Evolutionary conservation across 1,140 invertebrate species (phyloP).

Genomic region (Polyergus mexicanus): DNA sequence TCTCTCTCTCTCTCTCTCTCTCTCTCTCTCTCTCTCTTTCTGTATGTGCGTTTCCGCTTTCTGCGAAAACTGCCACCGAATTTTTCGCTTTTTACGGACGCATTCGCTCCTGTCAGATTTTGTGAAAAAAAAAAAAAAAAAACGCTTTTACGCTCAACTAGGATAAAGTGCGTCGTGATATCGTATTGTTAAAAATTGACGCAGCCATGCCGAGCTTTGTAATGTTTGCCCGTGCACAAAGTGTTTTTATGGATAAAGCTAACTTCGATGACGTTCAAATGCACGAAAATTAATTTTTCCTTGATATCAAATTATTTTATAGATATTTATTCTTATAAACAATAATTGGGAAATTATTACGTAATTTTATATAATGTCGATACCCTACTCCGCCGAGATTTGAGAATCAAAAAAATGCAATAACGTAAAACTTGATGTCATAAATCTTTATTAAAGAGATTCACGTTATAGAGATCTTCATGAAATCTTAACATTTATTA

Average conservation of each 20-base stretch:
- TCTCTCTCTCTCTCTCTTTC: not conserved
- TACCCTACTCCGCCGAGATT: too few relatives aligned
- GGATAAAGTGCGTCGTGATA: slow-evolving; percentile 58
- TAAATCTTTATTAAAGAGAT: not conserved
- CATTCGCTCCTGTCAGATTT: slow-evolving; percentile 36
- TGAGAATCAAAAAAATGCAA: not conserved
- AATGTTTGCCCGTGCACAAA: slow-evolving; percentile 24
- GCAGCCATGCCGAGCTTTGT: slow-evolving; percentile 26
- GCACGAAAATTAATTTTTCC: slow-evolving; percentile 11
- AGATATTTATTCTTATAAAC: not conserved
- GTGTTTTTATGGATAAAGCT: slow-evolving; percentile 29
- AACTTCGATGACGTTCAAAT: not conserved
- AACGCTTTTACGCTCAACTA: slow-evolving; percentile 44
- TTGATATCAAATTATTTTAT: not conserved
- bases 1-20: not conserved
- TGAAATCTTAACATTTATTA: not conserved
- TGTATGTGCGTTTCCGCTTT: not conserved
- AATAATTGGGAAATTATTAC: not conserved
- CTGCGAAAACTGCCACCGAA: not conserved
- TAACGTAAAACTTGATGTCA: not conserved
- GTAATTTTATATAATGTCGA: not conserved
- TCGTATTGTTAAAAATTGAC: slow-evolving; percentile 56
- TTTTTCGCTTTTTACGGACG: slow-evolving; percentile 25
- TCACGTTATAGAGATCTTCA: slow-evolving; percentile 1
- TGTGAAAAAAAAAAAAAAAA: too few relatives aligned